Conservation (phyloP, 2,113 vertebrate species). For the Carassius auratus region DNA sequence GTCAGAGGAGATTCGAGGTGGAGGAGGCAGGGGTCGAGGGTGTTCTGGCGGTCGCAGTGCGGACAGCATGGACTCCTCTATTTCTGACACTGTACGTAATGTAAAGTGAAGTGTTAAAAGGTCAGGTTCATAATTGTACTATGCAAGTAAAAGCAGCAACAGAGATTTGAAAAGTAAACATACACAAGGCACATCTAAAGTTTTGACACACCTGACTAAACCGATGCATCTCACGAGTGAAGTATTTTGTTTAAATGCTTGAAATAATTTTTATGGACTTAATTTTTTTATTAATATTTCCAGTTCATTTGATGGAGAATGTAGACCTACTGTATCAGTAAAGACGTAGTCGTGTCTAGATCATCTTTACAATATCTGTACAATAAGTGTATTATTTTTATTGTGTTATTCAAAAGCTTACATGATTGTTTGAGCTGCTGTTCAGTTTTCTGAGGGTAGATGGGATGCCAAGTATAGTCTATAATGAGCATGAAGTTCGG, state of each 20-base stretch:
- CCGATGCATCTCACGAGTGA: neutral
- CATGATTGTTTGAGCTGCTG: slow-evolving; percentile 94
- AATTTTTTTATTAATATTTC: no score
- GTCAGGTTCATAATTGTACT: neutral
- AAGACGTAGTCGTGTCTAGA: neutral
- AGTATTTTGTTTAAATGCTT: neutral
- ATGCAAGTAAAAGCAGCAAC: neutral
- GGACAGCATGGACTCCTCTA: slow-evolving; percentile 93
- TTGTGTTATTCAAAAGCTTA: slow-evolving; percentile 71
- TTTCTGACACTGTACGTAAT: slow-evolving; percentile 85
- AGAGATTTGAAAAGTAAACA: neutral
- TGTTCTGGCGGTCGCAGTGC: slow-evolving; percentile 84
- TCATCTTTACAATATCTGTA: neutral
- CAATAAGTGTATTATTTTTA: no score
- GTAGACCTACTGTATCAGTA: neutral
- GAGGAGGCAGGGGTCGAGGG: slow-evolving; percentile 62
- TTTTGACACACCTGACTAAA: neutral
- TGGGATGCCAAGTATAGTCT: slow-evolving; percentile 97
- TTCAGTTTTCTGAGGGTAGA: slow-evolving; percentile 96
- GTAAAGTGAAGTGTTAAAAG: neutral
- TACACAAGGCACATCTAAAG: neutral
- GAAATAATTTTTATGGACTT: no score
- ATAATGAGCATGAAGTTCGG: slow-evolving; percentile 92
- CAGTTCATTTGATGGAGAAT: no score
- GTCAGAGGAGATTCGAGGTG: slow-evolving; percentile 76